These are phyloP conservation scores for Fukomys damarensis DNA, from an alignment of 2,113 vertebrate species.

Conservation along the genomic window DNA sequence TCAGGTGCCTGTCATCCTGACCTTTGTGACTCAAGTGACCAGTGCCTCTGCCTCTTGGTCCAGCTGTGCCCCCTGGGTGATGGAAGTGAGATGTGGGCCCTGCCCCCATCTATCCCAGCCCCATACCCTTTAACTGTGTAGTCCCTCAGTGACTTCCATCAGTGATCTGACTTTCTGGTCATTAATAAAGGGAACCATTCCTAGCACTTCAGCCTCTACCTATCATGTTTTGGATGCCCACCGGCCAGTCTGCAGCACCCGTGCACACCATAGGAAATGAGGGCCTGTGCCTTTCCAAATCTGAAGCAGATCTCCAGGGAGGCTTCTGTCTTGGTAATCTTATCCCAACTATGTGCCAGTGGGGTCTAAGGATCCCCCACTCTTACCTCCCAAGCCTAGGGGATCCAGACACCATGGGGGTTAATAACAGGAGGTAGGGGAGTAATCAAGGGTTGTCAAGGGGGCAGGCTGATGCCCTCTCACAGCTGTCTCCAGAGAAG, in stretches of 20 bases:
- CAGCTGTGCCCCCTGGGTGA: slow-evolving; percentile 59
- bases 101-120: slow-evolving; percentile 53
- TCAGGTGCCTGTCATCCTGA: slow-evolving; percentile 79
- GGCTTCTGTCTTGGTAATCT: not conserved
- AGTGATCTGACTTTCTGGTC: slow-evolving; percentile 53
- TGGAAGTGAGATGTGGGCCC: slow-evolving; percentile 58
- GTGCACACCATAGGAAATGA: not conserved
- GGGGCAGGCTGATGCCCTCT: slow-evolving; percentile 58
- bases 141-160: slow-evolving; percentile 63
- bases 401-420: not conserved
- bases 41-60: slow-evolving; percentile 72
- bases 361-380: not conserved
- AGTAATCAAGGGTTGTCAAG: slow-evolving; percentile 74
- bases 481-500: slow-evolving; percentile 60
- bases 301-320: not conserved
- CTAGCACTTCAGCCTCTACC: slow-evolving; percentile 26
- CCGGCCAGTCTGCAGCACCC: not conserved
- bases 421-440: slow-evolving; percentile 57
- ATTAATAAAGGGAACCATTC: slow-evolving; percentile 76
- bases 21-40: slow-evolving; percentile 75
- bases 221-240: not conserved
- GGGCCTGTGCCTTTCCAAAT: not conserved
- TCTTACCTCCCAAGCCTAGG: slow-evolving; percentile 28
- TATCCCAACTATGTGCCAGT: slow-evolving; percentile 10
- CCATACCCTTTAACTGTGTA: slow-evolving; percentile 15